A percentile compares a stretch with the other conserved stretches of the same genome.
These are phyloP conservation scores for Sphinx pinastri DNA, from an alignment of 2,888 invertebrate species.

Conservation along the genomic window DNA sequence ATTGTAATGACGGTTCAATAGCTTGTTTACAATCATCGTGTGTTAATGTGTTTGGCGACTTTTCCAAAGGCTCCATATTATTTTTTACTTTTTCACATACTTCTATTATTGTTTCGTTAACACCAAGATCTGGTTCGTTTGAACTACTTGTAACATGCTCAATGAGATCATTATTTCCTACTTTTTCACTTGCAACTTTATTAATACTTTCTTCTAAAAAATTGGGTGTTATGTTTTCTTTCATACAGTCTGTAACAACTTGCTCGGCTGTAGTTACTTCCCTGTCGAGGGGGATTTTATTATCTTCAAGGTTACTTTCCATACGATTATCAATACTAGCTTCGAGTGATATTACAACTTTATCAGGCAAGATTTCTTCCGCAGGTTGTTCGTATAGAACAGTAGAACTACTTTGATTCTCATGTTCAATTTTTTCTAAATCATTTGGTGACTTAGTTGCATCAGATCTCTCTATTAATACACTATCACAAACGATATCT, in stretches of 20 bases:
- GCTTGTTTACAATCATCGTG: slow-evolving; percentile 33
- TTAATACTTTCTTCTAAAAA: background rate
- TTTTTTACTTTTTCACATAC: background rate
- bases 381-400: slow-evolving; percentile 28
- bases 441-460: slow-evolving; percentile 78
- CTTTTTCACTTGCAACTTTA: slow-evolving; percentile 34
- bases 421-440: slow-evolving; percentile 51
- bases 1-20: background rate
- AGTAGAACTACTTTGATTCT: slow-evolving; percentile 29
- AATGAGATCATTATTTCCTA: slow-evolving; percentile 46
- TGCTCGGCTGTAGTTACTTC: background rate
- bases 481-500: slow-evolving; percentile 79
- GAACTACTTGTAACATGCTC: slow-evolving; percentile 36
- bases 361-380: slow-evolving; percentile 31
- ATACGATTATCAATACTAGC: background rate
- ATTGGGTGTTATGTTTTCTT: too few species aligned
- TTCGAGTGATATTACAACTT: slow-evolving; percentile 5
- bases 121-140: slow-evolving; percentile 30
- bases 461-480: slow-evolving; percentile 68
- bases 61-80: slow-evolving; percentile 30
- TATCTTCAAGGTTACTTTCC: background rate
- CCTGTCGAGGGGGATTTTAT: too few species aligned
- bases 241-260: background rate
- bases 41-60: slow-evolving; percentile 63
- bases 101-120: slow-evolving; percentile 6